Percentiles rank a stretch among this genome's conserved stretches.
Conservation (phyloP, 2,797 vertebrate genomes). For the Anabacerthia variegaticeps region DNA sequence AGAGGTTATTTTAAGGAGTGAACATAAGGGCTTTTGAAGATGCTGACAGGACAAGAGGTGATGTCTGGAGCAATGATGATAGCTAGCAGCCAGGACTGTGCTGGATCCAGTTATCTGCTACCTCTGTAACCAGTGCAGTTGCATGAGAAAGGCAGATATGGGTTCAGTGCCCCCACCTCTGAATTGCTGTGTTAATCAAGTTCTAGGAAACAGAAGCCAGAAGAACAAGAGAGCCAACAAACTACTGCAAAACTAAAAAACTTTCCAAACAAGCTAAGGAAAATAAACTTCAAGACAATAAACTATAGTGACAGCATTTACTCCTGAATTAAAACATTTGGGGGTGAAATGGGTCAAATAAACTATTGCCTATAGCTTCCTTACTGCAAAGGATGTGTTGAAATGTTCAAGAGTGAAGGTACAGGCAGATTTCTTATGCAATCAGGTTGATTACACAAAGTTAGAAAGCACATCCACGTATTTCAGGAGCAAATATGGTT, state of each 20-base stretch:
- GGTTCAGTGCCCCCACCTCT: neutral
- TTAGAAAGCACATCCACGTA: neutral
- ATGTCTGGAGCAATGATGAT: neutral
- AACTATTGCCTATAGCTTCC: neutral
- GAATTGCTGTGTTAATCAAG: neutral
- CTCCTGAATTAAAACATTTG: neutral
- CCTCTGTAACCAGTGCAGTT: neutral
- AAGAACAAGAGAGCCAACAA: neutral
- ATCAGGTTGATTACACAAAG: neutral
- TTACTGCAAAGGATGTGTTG: neutral
- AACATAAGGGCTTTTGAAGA: neutral
- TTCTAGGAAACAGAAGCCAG: neutral
- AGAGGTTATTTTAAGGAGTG: neutral
- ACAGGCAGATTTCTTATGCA: neutral
- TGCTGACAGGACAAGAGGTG: neutral
- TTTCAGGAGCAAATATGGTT: neutral
- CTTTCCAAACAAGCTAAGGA: neutral
- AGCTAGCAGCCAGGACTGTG: neutral
- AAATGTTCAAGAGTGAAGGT: conserved; percentile 3
- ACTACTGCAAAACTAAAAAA: neutral
- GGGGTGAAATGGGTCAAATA: neutral
- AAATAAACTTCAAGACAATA: neutral
- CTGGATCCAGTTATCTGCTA: neutral
- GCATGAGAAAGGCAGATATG: neutral
- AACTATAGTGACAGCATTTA: neutral